Evolutionary conservation across 2,888 invertebrate genomes (phyloP).

Genomic region (Andrena praecox): DNA sequence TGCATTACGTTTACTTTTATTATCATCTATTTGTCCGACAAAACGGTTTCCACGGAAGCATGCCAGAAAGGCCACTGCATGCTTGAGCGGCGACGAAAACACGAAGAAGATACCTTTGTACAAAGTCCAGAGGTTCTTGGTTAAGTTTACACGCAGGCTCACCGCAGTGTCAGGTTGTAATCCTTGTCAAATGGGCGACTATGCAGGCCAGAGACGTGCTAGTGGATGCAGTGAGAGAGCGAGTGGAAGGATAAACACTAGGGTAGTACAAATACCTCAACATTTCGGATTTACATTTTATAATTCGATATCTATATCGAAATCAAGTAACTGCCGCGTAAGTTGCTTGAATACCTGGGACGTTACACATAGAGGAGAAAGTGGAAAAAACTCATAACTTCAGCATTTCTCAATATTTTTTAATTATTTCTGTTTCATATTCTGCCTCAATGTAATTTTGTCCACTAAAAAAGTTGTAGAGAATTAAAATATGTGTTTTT

Average conservation of each 20-base stretch:
- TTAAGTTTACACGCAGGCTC: conserved; percentile 62
- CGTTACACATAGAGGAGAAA: no score
- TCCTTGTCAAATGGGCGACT: conserved; percentile 43
- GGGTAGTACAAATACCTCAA: background rate
- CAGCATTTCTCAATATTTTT: no score
- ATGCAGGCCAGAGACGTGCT: conserved; percentile 3
- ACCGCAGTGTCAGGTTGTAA: conserved; percentile 72
- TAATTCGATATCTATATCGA: no score
- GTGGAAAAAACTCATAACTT: no score
- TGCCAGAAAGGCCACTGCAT: conserved; percentile 59
- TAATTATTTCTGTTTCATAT: no score
- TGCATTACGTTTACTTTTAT: no score
- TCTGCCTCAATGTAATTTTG: no score
- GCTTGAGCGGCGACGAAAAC: conserved; percentile 59
- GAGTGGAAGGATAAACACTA: conserved; percentile 15
- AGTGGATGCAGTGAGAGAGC: conserved; percentile 18
- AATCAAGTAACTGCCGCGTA: no score
- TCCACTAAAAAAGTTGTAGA: no score
- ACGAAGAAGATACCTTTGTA: conserved; percentile 66
- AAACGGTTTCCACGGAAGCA: conserved; percentile 50
- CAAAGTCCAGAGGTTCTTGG: conserved; percentile 55
- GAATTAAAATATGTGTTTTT: no score
- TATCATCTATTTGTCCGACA: background rate
- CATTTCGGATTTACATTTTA: background rate
- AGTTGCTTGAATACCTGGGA: no score